Conservation (phyloP, 2,113 vertebrate species). For the Myrmecobius fasciatus region DNA sequence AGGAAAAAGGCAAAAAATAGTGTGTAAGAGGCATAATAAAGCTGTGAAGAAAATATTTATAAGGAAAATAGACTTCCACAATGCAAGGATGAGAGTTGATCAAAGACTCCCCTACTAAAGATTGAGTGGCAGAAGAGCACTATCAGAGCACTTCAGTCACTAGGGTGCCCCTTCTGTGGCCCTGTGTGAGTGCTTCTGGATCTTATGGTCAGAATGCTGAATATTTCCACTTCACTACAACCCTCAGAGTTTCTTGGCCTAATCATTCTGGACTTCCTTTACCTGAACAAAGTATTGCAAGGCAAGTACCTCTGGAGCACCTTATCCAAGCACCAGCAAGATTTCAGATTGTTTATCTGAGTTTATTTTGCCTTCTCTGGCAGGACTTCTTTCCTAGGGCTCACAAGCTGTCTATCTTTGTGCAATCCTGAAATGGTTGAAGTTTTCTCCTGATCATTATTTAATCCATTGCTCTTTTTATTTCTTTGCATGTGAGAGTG, state of each 20-base stretch:
- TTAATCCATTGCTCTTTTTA: not conserved
- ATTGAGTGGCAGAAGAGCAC: too few species aligned
- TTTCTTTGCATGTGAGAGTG: not conserved
- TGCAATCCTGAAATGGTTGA: not conserved
- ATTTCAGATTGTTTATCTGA: not conserved
- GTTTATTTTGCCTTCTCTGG: not conserved
- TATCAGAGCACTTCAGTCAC: too few species aligned
- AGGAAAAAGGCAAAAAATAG: too few species aligned
- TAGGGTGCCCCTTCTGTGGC: not conserved
- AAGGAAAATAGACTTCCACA: too few species aligned
- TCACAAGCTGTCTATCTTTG: not conserved
- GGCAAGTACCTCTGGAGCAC: not conserved
- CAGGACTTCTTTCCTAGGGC: not conserved
- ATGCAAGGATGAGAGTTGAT: too few species aligned
- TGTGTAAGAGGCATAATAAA: too few species aligned
- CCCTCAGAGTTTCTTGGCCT: not conserved
- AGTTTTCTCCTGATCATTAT: not conserved
- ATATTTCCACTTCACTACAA: not conserved
- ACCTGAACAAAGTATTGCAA: not conserved
- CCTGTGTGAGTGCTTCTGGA: not conserved
- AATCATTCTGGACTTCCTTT: not conserved
- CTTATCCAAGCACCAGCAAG: not conserved
- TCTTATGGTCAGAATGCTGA: not conserved
- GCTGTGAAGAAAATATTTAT: too few species aligned
- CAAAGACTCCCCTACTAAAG: too few species aligned